Percentiles rank a stretch among this genome's conserved stretches.
phyloP scores from a whole-genome alignment of 2,113 vertebrate species.

The Thymallus thymallus region DNA sequence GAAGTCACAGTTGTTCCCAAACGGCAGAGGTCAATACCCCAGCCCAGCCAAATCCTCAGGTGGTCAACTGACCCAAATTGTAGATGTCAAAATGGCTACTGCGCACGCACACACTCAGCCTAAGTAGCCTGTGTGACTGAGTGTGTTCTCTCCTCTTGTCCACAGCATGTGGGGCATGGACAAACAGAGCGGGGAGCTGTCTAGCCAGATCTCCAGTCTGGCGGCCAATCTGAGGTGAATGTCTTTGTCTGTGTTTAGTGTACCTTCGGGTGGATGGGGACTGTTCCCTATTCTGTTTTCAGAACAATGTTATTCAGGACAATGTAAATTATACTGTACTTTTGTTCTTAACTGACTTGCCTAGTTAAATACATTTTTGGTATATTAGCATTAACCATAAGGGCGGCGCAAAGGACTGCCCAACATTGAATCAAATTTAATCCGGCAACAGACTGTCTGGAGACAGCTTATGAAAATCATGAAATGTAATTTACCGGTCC shows the following conservation, averaged over 20 bases:
- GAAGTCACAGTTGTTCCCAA: too few species aligned
- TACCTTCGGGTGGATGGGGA: not conserved
- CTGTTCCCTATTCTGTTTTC: not conserved
- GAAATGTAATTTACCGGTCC: not conserved
- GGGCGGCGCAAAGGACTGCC: not conserved
- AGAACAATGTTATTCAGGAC: not conserved
- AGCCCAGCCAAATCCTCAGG: too few species aligned
- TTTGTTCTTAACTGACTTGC: too few species aligned
- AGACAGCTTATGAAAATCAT: not conserved
- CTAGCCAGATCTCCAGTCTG: constrained; percentile 78
- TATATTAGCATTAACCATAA: too few species aligned
- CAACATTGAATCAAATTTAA: not conserved
- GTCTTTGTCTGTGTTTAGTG: not conserved
- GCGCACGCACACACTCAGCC: constrained; percentile 2
- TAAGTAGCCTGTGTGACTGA: not conserved
- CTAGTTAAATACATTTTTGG: too few species aligned
- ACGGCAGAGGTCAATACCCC: too few species aligned
- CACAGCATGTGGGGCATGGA: constrained; percentile 82
- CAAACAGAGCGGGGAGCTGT: constrained; percentile 80
- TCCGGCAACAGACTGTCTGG: not conserved
- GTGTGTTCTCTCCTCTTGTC: constrained; percentile 69
- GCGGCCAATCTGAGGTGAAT: constrained; percentile 81
- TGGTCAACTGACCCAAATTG: too few species aligned
- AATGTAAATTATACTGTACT: not conserved
- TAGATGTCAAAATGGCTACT: too few species aligned